Conservation (phyloP, 2,888 invertebrate genomes). For the Caenorhabditis sinica region DNA sequence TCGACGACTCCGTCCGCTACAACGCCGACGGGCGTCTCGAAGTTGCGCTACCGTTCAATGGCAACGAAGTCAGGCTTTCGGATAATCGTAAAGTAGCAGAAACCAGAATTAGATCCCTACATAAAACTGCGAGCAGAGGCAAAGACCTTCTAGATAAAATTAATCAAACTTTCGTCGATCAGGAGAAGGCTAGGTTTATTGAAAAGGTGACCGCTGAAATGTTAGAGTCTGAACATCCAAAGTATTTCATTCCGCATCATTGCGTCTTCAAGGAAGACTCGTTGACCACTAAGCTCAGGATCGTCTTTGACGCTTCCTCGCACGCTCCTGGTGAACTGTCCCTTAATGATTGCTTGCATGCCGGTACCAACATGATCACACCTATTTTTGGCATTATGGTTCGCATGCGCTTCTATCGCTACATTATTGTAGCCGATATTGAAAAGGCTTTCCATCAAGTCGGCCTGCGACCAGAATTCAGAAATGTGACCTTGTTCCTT, state of each 20-base stretch:
- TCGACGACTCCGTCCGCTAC: background rate
- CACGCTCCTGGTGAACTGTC: slow-evolving; percentile 21
- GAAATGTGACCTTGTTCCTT: slow-evolving; percentile 66
- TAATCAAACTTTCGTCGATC: slow-evolving; percentile 39
- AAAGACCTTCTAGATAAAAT: background rate
- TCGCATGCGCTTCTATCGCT: slow-evolving; percentile 19
- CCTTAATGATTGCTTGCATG: slow-evolving; percentile 65
- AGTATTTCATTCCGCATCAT: slow-evolving; percentile 63
- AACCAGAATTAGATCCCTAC: background rate
- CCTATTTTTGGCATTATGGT: slow-evolving; percentile 59
- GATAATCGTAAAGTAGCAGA: background rate
- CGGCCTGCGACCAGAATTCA: slow-evolving; percentile 48
- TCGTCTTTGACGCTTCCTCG: slow-evolving; percentile 66
- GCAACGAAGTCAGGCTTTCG: background rate
- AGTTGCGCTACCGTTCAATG: slow-evolving; percentile 27
- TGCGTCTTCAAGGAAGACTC: slow-evolving; percentile 58
- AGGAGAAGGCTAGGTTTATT: slow-evolving; percentile 33
- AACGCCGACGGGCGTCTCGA: background rate
- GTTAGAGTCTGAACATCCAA: background rate
- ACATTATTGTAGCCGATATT: too few relatives aligned
- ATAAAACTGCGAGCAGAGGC: background rate
- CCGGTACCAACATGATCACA: slow-evolving; percentile 55
- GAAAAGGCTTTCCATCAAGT: slow-evolving; percentile 76
- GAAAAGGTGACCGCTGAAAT: slow-evolving; percentile 10
- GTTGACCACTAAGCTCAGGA: slow-evolving; percentile 56